phyloP scores from a whole-genome alignment of 2,113 vertebrate genomes.

The Rhinolophus sinicus region DNA sequence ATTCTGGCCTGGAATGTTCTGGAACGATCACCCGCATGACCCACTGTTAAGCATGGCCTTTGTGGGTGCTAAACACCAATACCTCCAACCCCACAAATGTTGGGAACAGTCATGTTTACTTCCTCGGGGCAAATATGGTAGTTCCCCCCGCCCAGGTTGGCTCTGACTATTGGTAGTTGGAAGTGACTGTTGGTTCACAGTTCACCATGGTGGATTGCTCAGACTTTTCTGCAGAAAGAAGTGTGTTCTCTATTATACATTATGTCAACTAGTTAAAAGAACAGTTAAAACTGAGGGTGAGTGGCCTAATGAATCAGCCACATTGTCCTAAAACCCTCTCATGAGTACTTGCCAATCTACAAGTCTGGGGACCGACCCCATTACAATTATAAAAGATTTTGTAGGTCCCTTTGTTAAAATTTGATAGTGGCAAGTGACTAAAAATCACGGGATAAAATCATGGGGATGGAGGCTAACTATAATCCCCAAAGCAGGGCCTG shows the following conservation, averaged over 20 bases:
- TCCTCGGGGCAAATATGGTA: background rate
- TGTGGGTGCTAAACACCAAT: background rate
- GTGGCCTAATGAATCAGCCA: background rate
- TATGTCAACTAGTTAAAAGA: background rate
- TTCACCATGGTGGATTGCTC: background rate
- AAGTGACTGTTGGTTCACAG: background rate
- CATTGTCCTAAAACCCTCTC: background rate
- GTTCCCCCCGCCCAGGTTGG: background rate
- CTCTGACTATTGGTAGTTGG: background rate
- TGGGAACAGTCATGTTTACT: background rate
- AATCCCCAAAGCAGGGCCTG: background rate
- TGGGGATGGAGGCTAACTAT: background rate
- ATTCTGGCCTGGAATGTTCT: background rate
- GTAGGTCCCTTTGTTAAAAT: background rate
- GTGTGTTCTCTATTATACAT: background rate
- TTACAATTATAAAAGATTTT: slow-evolving; percentile 4
- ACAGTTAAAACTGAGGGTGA: background rate
- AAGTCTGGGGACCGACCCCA: background rate
- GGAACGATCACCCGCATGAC: background rate
- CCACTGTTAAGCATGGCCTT: background rate
- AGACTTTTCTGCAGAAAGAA: background rate
- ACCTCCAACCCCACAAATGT: background rate
- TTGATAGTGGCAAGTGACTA: background rate
- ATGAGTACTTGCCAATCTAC: background rate
- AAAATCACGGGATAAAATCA: background rate